Conservation (phyloP, 2,113 vertebrate genomes). For the Pan paniscus region DNA sequence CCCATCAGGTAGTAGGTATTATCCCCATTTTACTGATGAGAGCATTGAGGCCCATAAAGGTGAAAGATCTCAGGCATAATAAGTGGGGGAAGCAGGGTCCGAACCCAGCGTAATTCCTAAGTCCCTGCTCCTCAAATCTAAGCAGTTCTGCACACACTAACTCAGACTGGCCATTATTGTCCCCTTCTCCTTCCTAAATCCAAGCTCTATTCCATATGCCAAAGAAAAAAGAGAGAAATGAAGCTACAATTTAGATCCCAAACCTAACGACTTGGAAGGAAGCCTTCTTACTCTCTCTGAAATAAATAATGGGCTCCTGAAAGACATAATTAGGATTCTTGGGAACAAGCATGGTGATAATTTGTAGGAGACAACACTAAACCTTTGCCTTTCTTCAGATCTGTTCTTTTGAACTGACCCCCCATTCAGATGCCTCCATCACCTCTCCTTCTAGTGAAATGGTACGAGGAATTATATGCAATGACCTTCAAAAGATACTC, state of each 20-base stretch:
- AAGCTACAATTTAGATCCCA: not conserved
- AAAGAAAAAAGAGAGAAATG: slow-evolving; percentile 2
- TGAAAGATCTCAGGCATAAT: not conserved
- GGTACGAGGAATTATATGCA: not conserved
- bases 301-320: slow-evolving; percentile 14
- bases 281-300: slow-evolving; percentile 12
- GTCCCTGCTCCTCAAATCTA: not conserved
- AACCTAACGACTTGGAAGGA: not conserved
- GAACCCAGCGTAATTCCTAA: not conserved
- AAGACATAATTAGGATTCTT: slow-evolving; percentile 39
- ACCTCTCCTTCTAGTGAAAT: not conserved
- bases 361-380: not conserved
- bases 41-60: not conserved
- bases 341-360: not conserved
- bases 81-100: not conserved
- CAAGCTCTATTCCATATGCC: not conserved
- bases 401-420: not conserved
- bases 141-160: not conserved
- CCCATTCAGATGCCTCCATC: not conserved
- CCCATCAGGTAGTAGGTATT: no score
- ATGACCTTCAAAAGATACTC: not conserved
- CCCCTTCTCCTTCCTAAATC: not conserved
- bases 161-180: not conserved
- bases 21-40: not conserved
- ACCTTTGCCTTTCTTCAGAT: not conserved